phyloP scores from a whole-genome alignment of 2,113 vertebrate genomes.

The Balaeniceps rex region DNA sequence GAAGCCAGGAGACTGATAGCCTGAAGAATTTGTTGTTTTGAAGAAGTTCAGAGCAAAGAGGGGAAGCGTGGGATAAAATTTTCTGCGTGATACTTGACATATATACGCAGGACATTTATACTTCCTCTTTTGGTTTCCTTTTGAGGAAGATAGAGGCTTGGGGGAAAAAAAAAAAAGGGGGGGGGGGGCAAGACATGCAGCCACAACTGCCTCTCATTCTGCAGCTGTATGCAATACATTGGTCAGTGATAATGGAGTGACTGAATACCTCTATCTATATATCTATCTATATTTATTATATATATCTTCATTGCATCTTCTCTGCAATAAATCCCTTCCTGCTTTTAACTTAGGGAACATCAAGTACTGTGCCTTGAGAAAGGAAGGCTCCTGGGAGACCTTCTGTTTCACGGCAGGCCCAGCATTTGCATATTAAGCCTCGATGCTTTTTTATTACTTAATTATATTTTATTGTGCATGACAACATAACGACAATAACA shows the following conservation, averaged over 20 bases:
- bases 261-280: background rate
- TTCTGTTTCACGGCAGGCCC: background rate
- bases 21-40: background rate
- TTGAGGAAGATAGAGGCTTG: background rate
- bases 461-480: conserved; percentile 13
- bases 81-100: background rate
- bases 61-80: conserved; percentile 39
- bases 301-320: background rate
- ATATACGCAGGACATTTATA: background rate
- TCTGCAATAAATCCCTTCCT: background rate
- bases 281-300: background rate
- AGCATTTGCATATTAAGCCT: background rate
- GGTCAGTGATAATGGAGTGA: background rate
- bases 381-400: background rate
- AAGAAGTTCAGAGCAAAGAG: background rate
- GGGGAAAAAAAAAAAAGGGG: too few relatives aligned
- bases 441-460: background rate
- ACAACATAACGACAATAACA: background rate
- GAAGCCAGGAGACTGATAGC: background rate
- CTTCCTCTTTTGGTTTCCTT: conserved; percentile 51
- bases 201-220: background rate
- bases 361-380: background rate
- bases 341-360: background rate
- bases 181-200: background rate
- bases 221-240: background rate